These are phyloP conservation scores for Callyntrura sp. DNA, from an alignment of 2,888 invertebrate species.

Conservation along the genomic window DNA sequence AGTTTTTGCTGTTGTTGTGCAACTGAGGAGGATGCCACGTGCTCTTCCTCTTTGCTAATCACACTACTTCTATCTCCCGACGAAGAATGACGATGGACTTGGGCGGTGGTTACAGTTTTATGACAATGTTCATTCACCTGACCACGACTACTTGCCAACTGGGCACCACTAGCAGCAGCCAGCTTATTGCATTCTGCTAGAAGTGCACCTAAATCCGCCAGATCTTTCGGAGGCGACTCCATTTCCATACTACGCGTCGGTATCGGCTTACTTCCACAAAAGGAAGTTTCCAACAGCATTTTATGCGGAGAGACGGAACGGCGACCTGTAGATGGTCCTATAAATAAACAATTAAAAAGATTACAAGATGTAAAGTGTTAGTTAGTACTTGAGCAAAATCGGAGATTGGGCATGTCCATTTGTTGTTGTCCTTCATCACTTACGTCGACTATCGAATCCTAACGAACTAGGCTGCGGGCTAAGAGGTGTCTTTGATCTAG, in stretches of 20 bases:
- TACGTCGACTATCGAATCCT: constrained; percentile 71
- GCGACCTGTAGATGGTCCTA: constrained; percentile 70
- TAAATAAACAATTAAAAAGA: not conserved
- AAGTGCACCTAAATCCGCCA: constrained; percentile 47
- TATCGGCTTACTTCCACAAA: constrained; percentile 94
- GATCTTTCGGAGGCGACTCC: constrained; percentile 78
- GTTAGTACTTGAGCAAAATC: not conserved
- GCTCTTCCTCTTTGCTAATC: constrained; percentile 55
- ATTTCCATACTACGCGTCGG: constrained; percentile 86
- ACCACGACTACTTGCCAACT: not conserved
- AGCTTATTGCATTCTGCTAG: constrained; percentile 55
- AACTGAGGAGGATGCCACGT: no score
- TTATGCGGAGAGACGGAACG: constrained; percentile 82
- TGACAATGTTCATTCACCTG: constrained; percentile 60
- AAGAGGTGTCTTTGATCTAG: constrained; percentile 73
- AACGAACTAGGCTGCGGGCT: constrained; percentile 73
- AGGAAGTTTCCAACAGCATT: constrained; percentile 92
- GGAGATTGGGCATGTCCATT: not conserved
- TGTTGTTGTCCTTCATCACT: not conserved
- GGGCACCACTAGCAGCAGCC: not conserved
- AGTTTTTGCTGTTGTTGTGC: not conserved
- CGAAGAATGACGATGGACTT: constrained; percentile 80
- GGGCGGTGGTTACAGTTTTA: constrained; percentile 79
- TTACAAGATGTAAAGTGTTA: not conserved
- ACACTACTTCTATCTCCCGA: constrained; percentile 68